Evolutionary conservation across 2,888 invertebrate species (phyloP), one percentile per base, ranked within the genome.

Genomic region (Pterobdella sp.): DNA sequence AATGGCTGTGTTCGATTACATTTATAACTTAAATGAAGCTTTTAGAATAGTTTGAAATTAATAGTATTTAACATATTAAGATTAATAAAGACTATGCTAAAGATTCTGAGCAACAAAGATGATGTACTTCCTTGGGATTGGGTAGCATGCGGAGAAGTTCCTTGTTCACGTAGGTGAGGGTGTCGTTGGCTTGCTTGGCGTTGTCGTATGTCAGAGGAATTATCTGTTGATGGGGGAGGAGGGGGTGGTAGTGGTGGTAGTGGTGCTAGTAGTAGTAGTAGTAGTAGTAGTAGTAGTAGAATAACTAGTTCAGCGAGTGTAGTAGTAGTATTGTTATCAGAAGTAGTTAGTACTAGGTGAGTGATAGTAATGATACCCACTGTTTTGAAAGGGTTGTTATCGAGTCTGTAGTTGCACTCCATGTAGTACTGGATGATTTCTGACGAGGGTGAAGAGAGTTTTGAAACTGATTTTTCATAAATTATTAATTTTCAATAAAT

Each of bases 341-440:
- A 4, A n/a, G 26, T 22, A n/a, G 22, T 42, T 7, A 22, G 7
- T 7, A 22, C 22, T 7, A 42, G 22, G 63, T 14, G 1, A 2
- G 2, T 14, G 32, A 66, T 26, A 36, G 37, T 36, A 26, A 67
- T 26, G 22, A 32, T 14, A 63, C 63, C 63, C 18, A 73, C 73
- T 29, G 60, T 68, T 35, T 69, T 73, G 63, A 73, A 73, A 0
- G 73, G 73, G 60, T 73, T 73, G 26, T 42, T 37, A n/a, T 34
- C 37, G 26, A 37, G 52, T 1, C 37, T 34, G 34, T 68, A 56
- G 34, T 73, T 34, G 52, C 73, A 73, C 22, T 73, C 49, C 29
- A 73, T 73, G 69, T 73, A 73, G 34, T 73, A 73, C 26, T 42
- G 49, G 32, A 73, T 73, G 29, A 73, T 72, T 31, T 72, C 66